Conservation (phyloP, 2,888 invertebrate genomes). For the Belgica antarctica region DNA sequence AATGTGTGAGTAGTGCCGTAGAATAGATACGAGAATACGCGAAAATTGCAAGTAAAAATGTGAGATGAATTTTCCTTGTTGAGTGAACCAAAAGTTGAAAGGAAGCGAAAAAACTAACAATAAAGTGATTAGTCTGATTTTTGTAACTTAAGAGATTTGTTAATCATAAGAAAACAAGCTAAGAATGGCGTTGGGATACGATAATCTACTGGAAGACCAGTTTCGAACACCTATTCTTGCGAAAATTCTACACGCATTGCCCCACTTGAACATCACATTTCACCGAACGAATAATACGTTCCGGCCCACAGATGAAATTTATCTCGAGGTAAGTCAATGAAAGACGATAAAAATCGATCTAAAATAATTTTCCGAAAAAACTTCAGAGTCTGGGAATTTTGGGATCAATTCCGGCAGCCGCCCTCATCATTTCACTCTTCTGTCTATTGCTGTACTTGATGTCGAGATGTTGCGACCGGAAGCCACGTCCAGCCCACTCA, state of each 20-base stretch:
- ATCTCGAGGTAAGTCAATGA: constrained; percentile 72
- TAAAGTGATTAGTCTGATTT: neutral
- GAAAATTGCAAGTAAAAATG: constrained; percentile 25
- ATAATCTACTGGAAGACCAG: constrained; percentile 60
- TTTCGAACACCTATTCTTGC: constrained; percentile 84
- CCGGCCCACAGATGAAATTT: constrained; percentile 82
- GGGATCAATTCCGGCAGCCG: constrained; percentile 89
- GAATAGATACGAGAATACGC: neutral
- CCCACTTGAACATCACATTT: constrained; percentile 88
- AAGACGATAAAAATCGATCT: neutral
- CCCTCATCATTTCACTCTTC: constrained; percentile 85
- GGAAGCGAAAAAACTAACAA: neutral
- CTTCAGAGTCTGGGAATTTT: constrained; percentile 86
- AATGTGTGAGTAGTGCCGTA: neutral
- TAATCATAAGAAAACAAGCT: neutral
- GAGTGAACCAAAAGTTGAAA: neutral
- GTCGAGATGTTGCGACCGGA: constrained; percentile 93
- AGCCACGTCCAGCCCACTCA: constrained; percentile 82
- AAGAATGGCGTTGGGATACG: constrained; percentile 31
- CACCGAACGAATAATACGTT: constrained; percentile 89
- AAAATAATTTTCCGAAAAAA: neutral
- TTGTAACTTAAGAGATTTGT: neutral
- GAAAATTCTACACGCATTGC: constrained; percentile 81
- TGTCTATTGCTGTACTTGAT: constrained; percentile 88
- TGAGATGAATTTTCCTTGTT: constrained; percentile 16